These are phyloP conservation scores for Penaeus chinensis DNA, from an alignment of 1,140 invertebrate species.

Conservation along the genomic window DNA sequence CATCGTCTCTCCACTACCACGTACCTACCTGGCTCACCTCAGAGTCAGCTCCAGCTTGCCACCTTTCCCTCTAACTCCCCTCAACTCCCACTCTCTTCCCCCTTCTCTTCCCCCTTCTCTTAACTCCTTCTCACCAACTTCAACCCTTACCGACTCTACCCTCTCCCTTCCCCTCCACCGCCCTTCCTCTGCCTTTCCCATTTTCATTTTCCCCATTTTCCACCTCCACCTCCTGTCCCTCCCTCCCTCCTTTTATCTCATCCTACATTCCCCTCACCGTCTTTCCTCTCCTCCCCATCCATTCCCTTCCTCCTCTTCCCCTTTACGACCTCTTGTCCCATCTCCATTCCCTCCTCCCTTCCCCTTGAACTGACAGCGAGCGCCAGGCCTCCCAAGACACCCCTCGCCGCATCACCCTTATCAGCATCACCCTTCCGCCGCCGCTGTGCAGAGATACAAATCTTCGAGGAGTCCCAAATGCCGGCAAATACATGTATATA, in stretches of 20 bases:
- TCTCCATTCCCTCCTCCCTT: no score
- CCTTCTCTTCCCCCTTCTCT: constrained; percentile 18
- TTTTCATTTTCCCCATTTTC: not conserved
- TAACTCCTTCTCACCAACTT: not conserved
- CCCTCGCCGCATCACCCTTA: no score
- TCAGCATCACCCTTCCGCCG: no score
- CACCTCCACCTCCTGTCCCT: not conserved
- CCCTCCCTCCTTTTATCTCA: not conserved
- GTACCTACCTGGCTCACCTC: no score
- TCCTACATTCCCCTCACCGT: constrained; percentile 4
- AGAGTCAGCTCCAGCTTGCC: not conserved
- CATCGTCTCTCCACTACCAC: not conserved
- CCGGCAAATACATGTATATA: no score
- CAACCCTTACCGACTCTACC: not conserved
- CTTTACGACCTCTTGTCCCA: not conserved
- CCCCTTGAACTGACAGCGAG: no score
- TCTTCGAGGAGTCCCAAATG: no score
- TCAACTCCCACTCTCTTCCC: not conserved
- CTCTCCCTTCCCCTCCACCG: not conserved
- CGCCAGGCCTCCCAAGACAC: no score
- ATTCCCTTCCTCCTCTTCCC: not conserved
- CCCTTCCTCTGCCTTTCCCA: not conserved
- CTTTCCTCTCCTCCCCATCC: constrained; percentile 22
- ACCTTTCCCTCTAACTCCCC: not conserved
- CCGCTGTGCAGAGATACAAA: no score